Evolutionary conservation across 2,113 vertebrate species (phyloP).

Genomic region (Cryptoleucopteryx plumbea): DNA sequence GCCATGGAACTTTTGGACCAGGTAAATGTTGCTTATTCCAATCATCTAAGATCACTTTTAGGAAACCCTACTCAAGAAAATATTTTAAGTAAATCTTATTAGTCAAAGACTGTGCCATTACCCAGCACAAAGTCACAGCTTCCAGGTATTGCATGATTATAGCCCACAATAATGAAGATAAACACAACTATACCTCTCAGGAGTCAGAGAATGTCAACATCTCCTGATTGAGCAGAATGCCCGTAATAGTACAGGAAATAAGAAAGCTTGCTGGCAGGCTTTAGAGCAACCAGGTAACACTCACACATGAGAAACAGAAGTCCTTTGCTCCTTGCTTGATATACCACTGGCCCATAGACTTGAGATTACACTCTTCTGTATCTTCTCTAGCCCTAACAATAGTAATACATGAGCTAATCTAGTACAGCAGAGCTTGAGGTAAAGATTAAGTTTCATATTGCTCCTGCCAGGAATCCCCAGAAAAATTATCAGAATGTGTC

Average conservation of each 20-base stretch:
- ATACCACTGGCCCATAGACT: neutral
- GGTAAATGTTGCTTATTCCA: neutral
- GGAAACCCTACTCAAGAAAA: neutral
- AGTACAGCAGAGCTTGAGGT: neutral
- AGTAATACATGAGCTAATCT: neutral
- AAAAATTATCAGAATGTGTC: constrained; percentile 54
- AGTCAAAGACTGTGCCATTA: neutral
- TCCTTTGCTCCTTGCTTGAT: neutral
- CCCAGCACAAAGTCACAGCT: neutral
- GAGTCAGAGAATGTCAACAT: neutral
- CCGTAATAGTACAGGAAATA: neutral
- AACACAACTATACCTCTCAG: neutral
- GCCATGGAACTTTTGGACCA: neutral
- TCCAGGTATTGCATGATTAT: neutral
- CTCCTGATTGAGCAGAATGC: neutral
- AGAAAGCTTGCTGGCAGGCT: neutral
- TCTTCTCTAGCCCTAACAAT: neutral
- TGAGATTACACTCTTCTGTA: neutral
- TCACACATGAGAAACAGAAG: neutral
- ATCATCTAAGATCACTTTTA: neutral
- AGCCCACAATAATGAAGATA: neutral
- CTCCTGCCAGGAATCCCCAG: constrained; percentile 24
- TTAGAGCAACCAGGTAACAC: neutral
- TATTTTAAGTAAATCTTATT: neutral
- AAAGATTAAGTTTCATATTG: neutral